Base-by-base conservation (phyloP, 35 echinoderm and acorn worm genomes). In the Stichopus chloronotus region DNA sequence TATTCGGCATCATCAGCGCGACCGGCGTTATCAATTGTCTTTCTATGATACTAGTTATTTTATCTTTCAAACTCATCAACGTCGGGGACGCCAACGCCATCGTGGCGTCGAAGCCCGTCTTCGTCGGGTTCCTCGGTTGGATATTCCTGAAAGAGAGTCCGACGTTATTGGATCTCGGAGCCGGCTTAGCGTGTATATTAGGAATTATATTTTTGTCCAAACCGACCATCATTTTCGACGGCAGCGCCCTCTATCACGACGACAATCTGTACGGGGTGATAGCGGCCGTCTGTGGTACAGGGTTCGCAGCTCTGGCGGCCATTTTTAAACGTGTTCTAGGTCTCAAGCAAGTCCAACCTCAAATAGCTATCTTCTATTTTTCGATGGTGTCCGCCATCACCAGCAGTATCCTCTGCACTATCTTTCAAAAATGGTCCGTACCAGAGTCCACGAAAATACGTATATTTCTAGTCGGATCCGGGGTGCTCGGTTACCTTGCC, bases 71-170 rank as follows among this genome's bases (percentile, higher is more conserved):
- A 72, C 61, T 89, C 12, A 89, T 89, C 20, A 89, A 89, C 25
- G 87, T 89, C 8, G 87, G 87, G 71, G 87, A 89, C 87, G 87
- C 87, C 9, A 89, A 89, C 57, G 87, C 87, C 60, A 89, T 89
- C 19, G 87, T 89, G 20, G 87, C 87, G 24, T 89, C 87, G 20
- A 89, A 89, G 55, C 87, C 87, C 8, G 87, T 89, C 60, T 89
- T 89, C 9, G 87, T 89, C 59, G 87, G 87, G 14, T 71, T 89
- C n/a, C 61, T 89, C 16, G 87, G 87, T 13, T 89, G 87, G 87
- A 89, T 89, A 89, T 72, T 89, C 59, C 87, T 89, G 23, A 65
- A 52, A n/a, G 87, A 89, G 25, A 43, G 65, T 17, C 87, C 87
- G 20, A 89, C 87, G 9, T 72, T 89, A 54, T 61, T 89, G 19